Conservation (phyloP, 2,113 vertebrate genomes). For the Sclerurus mexicanus region DNA sequence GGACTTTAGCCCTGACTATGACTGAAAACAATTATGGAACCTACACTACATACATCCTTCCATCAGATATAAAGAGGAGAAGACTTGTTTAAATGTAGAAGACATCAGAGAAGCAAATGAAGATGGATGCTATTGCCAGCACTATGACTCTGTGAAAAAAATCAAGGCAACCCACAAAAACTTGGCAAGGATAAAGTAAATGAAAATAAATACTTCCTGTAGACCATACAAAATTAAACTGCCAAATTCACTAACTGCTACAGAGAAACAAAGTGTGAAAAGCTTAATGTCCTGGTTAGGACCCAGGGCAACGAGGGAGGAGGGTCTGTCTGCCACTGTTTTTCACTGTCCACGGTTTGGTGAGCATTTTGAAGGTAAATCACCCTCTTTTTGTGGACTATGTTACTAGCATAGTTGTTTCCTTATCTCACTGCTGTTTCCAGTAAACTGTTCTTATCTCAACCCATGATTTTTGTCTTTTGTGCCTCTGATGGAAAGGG, state of each 20-base stretch:
- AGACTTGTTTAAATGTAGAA: not conserved
- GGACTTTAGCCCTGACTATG: not conserved
- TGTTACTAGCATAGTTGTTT: too few relatives aligned
- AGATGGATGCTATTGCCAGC: not conserved
- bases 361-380: not conserved
- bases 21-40: not conserved
- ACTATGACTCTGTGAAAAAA: not conserved
- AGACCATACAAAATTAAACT: not conserved
- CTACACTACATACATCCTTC: not conserved
- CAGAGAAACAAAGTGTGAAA: not conserved
- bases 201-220: not conserved
- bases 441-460: not conserved
- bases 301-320: not conserved
- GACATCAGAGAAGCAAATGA: not conserved
- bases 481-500: too few relatives aligned
- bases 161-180: not conserved
- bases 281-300: not conserved
- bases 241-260: not conserved
- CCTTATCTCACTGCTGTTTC: not conserved
- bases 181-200: not conserved
- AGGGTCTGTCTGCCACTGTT: not conserved
- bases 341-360: not conserved
- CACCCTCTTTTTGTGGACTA: not conserved
- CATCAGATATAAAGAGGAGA: not conserved
- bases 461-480: too few relatives aligned